These are phyloP conservation scores for Mus caroli DNA, from an alignment of 2,797 vertebrate genomes.

Conservation along the genomic window DNA sequence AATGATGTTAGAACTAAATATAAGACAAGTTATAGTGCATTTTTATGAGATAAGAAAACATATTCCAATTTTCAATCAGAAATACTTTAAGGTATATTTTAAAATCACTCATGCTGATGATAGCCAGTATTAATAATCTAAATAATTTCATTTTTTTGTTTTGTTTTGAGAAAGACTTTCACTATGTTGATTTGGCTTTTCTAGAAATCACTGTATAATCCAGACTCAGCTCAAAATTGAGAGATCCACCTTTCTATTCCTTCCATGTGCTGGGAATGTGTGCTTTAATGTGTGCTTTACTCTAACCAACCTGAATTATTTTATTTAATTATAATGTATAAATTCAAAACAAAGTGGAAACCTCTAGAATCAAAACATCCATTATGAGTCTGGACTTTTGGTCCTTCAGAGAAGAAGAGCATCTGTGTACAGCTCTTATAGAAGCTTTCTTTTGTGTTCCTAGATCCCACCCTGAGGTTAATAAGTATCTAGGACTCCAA, in stretches of 20 bases:
- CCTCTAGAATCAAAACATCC: neutral
- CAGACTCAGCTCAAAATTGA: neutral
- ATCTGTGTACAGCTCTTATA: neutral
- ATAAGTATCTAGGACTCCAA: neutral
- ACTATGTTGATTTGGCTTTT: too few species aligned
- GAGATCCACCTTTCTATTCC: too few species aligned
- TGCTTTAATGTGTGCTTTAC: neutral
- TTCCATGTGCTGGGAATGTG: neutral
- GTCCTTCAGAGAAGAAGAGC: neutral
- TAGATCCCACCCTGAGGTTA: neutral
- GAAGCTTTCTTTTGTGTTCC: neutral
- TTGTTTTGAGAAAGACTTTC: neutral
- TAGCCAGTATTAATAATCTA: neutral
- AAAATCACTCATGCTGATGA: neutral
- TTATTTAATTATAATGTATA: neutral
- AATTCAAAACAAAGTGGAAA: neutral
- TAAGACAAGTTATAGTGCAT: neutral
- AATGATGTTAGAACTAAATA: neutral
- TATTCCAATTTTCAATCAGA: neutral
- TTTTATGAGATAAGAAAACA: neutral
- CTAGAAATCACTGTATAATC: too few species aligned
- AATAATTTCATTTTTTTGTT: constrained; percentile 9
- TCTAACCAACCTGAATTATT: neutral
- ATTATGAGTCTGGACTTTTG: neutral
- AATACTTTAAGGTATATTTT: neutral